phyloP scores from a whole-genome alignment of 2,113 vertebrate genomes.

The Corydoras sp. region DNA sequence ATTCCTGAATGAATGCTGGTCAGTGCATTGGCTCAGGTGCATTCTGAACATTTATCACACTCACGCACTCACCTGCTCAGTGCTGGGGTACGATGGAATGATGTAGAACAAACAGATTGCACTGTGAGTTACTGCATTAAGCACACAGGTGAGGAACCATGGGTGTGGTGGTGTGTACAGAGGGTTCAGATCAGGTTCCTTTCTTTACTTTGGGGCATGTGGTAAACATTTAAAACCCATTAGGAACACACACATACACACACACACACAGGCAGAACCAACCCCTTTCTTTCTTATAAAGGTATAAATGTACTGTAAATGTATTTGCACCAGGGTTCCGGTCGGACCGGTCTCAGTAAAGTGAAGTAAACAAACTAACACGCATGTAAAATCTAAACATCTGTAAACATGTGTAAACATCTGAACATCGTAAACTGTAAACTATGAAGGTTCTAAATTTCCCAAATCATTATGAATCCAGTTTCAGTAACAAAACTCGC shows the following conservation, averaged over 20 bases:
- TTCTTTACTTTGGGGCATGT: constrained; percentile 5
- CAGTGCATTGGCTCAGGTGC: too few species aligned
- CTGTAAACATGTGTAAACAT: too few species aligned
- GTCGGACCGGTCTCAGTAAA: constrained; percentile 33
- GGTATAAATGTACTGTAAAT: too few species aligned
- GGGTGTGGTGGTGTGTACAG: background rate
- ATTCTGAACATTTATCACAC: background rate
- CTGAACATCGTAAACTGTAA: too few species aligned
- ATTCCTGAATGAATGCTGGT: constrained; percentile 3
- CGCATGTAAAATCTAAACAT: background rate
- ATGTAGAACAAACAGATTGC: background rate
- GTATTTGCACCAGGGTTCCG: background rate
- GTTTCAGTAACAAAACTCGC: too few species aligned
- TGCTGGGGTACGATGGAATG: background rate
- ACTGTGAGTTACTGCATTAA: background rate
- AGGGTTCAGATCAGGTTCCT: constrained; percentile 21
- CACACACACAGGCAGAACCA: constrained; percentile 19
- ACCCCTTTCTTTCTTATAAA: background rate
- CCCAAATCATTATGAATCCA: too few species aligned
- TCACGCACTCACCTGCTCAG: too few species aligned
- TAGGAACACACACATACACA: constrained; percentile 18
- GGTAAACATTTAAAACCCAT: constrained; percentile 13
- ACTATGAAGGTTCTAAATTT: too few species aligned
- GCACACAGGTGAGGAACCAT: too few species aligned
- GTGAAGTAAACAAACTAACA: background rate